Percentiles rank a stretch among this genome's conserved stretches.
These are phyloP conservation scores for Brachionus asplanchnoidis DNA, from an alignment of 1,140 invertebrate genomes.

Conservation along the genomic window DNA sequence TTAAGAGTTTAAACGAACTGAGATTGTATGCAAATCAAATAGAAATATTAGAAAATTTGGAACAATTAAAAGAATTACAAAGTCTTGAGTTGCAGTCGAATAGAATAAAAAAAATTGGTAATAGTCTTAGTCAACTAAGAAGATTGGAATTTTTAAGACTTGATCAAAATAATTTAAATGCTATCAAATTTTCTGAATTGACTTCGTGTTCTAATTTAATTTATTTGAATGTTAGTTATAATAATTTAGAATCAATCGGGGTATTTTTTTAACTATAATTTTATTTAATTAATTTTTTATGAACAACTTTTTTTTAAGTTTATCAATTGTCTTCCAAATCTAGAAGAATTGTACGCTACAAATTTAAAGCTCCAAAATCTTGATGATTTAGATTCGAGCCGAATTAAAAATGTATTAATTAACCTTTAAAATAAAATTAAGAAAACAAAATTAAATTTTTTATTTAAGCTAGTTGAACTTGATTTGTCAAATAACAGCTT, in stretches of 20 bases:
- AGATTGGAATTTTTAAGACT: constrained; percentile 50
- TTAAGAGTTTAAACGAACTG: constrained; percentile 49
- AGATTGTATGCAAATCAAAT: constrained; percentile 54
- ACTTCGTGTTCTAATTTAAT: constrained; percentile 50
- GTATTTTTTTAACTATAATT: background rate
- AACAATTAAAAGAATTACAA: constrained; percentile 50
- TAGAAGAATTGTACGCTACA: constrained; percentile 51
- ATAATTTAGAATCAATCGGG: constrained; percentile 46
- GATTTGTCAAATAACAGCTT: constrained; percentile 23
- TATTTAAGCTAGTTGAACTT: background rate
- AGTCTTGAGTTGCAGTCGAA: constrained; percentile 53
- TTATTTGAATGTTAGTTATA: constrained; percentile 51
- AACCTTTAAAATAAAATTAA: background rate
- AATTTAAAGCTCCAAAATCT: constrained; percentile 48
- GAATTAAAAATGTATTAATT: background rate
- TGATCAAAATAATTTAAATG: constrained; percentile 50
- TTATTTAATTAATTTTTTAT: background rate
- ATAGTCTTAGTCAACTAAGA: constrained; percentile 47
- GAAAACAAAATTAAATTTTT: background rate
- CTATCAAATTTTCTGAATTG: constrained; percentile 49
- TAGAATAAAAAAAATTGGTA: constrained; percentile 48
- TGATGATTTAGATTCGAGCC: constrained; percentile 45
- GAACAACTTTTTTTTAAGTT: constrained; percentile 46
- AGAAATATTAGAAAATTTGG: constrained; percentile 47
- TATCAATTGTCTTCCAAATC: constrained; percentile 52